Evolutionary conservation across 2,888 invertebrate genomes (phyloP), one percentile per base, ranked within the genome.

Genomic region (Disparrhopalites patrizii): DNA sequence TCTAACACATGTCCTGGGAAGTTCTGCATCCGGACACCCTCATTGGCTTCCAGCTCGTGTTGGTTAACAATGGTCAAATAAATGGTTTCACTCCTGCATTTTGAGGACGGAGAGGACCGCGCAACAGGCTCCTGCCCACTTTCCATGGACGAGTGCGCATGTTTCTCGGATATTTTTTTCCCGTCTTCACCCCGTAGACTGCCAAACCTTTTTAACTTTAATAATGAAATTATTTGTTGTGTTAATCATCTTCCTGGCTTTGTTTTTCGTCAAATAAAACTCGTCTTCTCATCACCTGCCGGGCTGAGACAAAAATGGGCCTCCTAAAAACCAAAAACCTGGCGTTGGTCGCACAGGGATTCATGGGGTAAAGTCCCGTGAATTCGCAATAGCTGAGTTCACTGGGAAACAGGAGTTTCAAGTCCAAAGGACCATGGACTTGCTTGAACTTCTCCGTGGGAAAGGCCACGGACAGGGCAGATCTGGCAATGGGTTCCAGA

Each of bases 391-490:
- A 64, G n/a, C 54, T 58, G 10, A 70, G 31, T 38, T 72, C 69
- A 15, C 30, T 31, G 1, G 70, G 72, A 20, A 67, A 69, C 3
- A 72, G n/a, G 23, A 57, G 52, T 64, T 66, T 70, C 3, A 72
- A 30, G 40, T 69, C 67, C 1, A 72, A n/a, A 1, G 70, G 69
- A 2, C 72, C 72, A 60, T 72, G 72, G 50, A 67, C 65, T 62
- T 66, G 55, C 43, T 63, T 65, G 3, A 63, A 55, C 15, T 66
- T 69, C 2, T 52, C 62, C 13, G 50, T 62, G 0, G 70, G 69
- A 56, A 68, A 68, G 5, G 57, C 25, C 10, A 58, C 58, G 8
- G 64, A 65, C 7, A 68, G 36, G 3, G 69, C 68, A 25, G 68
- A 68, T 20, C 57, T 55, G 4, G 66, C 60, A 1, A 72, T 18